Evolutionary conservation across 2,888 invertebrate species (phyloP), one percentile per base, ranked within the genome.

Genomic region (Amiota mariae): DNA sequence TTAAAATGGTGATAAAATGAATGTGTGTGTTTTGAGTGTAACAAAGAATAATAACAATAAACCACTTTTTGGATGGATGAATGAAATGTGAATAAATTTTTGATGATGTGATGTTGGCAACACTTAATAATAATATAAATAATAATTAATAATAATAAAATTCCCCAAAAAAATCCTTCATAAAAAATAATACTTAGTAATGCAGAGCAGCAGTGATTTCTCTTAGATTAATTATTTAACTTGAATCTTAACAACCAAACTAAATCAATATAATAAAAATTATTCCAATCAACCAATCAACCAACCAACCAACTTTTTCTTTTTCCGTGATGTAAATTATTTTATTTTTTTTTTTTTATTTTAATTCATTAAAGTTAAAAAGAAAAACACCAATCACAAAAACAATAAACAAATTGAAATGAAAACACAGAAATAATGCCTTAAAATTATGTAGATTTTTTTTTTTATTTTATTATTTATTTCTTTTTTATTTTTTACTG

Each of bases 191-290:
- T 24, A 24, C 24, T 24, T 24, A 24, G 24, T 57, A 61, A 46
- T 66, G 72, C 72, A 54, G 61, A 77, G 81, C 81, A 81, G 81
- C 81, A 80, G 81, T 81, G 81, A 80, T 80, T 80, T 80, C 77
- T 78, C 59, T 11, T 20, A 59, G 80, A 80, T 81, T 79, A 80
- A 79, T 80, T 36, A 36, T 6, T 36, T 36, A 6, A 36, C 36
- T 36, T 36, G 36, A 36, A 2, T 36, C 6, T 36, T 36, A 59
- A 18, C 59, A 59, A 59, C 57, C 59, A 12, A 57, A 73, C 59
- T 4, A 71, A 73, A 24, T 24, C 3, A 72, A 70, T 70, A 71
- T 70, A 47, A 72, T 57, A 73, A 56, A 13, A 20, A 36, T 36
- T 36, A 36, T 36, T 36, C 36, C 36, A 36, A 36, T 6, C 36